These are phyloP conservation scores for Sarcophilus harrisii DNA, from an alignment of 2,797 vertebrate species.

Conservation along the genomic window DNA sequence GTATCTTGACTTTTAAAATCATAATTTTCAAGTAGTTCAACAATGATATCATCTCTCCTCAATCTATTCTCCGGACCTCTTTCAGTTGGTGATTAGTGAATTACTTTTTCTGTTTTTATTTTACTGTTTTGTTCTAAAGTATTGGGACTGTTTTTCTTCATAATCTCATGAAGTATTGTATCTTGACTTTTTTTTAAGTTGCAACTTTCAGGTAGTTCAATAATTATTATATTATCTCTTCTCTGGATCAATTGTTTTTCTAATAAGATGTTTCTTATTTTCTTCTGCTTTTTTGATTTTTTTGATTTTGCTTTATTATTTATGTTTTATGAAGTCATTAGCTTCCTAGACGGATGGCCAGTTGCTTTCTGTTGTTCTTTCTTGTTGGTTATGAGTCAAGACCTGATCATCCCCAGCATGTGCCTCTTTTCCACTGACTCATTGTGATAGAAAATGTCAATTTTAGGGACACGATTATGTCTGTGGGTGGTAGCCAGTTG, in stretches of 20 bases:
- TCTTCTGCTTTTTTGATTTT: not conserved
- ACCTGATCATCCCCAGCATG: not conserved
- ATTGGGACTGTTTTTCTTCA: not conserved
- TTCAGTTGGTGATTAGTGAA: too few relatives aligned
- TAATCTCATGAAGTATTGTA: not conserved
- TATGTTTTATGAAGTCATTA: not conserved
- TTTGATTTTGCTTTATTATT: not conserved
- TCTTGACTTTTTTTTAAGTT: not conserved
- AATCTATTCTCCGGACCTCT: not conserved
- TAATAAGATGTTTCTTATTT: not conserved
- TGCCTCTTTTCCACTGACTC: not conserved
- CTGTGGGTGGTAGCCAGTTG: not conserved
- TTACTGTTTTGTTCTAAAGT: not conserved
- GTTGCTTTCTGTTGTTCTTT: not conserved
- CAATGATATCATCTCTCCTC: not conserved
- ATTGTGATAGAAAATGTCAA: not conserved
- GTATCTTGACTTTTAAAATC: not conserved
- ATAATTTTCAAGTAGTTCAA: not conserved
- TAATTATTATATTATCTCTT: not conserved
- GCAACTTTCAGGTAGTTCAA: not conserved
- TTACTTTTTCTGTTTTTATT: not conserved
- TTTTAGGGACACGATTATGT: not conserved
- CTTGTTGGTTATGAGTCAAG: not conserved
- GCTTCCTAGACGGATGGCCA: not conserved
- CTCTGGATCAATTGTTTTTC: not conserved